Percentiles rank a stretch among this genome's conserved stretches.
These are phyloP conservation scores for Druon quercuslanigerum DNA, from an alignment of 1,140 invertebrate species.

Conservation along the genomic window DNA sequence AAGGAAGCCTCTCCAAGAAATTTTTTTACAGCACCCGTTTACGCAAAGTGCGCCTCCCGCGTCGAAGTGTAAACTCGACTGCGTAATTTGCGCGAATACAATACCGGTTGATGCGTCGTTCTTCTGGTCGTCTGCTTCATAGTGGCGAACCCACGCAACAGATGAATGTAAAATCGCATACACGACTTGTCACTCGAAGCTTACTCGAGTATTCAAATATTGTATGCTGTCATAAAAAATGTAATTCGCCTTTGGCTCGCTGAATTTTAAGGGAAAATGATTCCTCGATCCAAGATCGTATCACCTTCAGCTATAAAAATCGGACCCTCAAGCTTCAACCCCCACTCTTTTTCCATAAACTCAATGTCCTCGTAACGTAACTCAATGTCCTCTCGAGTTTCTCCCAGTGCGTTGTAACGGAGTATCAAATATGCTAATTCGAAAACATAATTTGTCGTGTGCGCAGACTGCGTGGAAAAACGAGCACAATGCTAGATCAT, in stretches of 20 bases:
- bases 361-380: no score
- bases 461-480: conserved; percentile 11
- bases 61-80: conserved; percentile 6
- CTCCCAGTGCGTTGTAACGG: not conserved
- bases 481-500: conserved; percentile 11
- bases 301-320: no score
- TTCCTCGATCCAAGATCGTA: not conserved
- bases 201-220: conserved; percentile 4
- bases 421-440: not conserved
- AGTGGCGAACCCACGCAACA: not conserved
- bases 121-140: not conserved
- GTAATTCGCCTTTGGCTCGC: not conserved
- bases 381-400: no score
- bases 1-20: not conserved
- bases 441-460: conserved; percentile 11
- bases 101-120: conserved; percentile 2
- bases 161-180: conserved; percentile 2
- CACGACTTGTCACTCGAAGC: conserved; percentile 8
- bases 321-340: no score
- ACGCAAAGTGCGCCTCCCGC: not conserved
- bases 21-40: not conserved
- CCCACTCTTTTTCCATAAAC: no score
- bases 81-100: conserved; percentile 15
- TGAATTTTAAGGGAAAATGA: conserved; percentile 2
- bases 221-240: not conserved